A percentile compares a stretch with the other conserved stretches of the same genome.
phyloP scores from a whole-genome alignment of 2,888 invertebrate genomes.

The Mimumesa dahlbomi region DNA sequence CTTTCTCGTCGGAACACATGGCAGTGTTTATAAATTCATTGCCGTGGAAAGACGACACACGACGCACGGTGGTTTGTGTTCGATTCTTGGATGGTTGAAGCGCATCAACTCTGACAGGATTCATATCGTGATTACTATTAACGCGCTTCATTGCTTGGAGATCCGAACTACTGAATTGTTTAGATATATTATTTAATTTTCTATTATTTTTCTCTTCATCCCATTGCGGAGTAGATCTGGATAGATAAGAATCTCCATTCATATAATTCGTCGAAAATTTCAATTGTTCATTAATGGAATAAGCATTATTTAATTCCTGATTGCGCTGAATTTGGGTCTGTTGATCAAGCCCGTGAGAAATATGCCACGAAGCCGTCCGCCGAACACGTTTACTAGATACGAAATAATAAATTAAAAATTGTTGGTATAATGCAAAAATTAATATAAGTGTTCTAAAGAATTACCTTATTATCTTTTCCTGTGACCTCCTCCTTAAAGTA shows the following conservation, averaged over 20 bases:
- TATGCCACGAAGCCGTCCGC: constrained; percentile 86
- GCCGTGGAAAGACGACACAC: constrained; percentile 78
- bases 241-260: constrained; percentile 14
- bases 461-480: constrained; percentile 81
- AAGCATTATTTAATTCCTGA: constrained; percentile 78
- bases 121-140: constrained; percentile 61
- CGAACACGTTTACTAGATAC: constrained; percentile 71
- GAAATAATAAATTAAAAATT: constrained; percentile 13
- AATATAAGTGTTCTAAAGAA: constrained; percentile 6
- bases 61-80: constrained; percentile 57
- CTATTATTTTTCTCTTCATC: constrained; percentile 32
- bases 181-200: constrained; percentile 16
- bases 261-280: constrained; percentile 19
- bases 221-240: constrained; percentile 40
- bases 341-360: constrained; percentile 67
- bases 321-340: constrained; percentile 41
- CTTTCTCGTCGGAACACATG: constrained; percentile 69
- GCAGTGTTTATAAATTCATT: constrained; percentile 69
- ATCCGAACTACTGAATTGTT: constrained; percentile 10
- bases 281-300: constrained; percentile 61
- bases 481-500: constrained; percentile 86
- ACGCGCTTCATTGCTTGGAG: background rate
- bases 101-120: constrained; percentile 57
- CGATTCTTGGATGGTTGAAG: constrained; percentile 71
- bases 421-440: background rate